phyloP scores from a whole-genome alignment of 2,888 invertebrate genomes.

The Aproaerema taeniolella region DNA sequence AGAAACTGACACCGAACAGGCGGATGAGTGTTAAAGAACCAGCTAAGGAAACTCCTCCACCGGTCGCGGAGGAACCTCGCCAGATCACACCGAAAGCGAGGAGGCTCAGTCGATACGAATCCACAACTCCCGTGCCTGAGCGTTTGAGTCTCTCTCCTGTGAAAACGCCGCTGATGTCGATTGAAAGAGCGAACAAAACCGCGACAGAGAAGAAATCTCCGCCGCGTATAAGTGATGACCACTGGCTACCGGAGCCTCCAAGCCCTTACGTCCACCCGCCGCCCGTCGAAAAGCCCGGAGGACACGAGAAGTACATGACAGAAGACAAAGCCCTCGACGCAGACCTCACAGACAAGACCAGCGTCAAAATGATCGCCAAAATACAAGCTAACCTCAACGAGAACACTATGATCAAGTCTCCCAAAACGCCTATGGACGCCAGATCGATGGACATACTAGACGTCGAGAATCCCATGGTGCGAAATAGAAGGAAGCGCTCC shows the following conservation, averaged over 20 bases:
- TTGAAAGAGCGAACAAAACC: conserved; percentile 30
- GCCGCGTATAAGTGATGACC: conserved; percentile 36
- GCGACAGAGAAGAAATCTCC: conserved; percentile 43
- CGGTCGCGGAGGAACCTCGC: conserved; percentile 24
- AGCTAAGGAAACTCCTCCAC: conserved; percentile 28
- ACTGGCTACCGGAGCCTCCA: conserved; percentile 58
- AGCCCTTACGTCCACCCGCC: conserved; percentile 60
- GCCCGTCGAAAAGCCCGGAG: conserved; percentile 58
- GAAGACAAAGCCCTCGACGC: conserved; percentile 64
- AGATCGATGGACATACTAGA: conserved; percentile 57
- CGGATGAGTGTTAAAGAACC: conserved; percentile 26
- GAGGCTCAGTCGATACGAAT: conserved; percentile 28
- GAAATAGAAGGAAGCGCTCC: conserved; percentile 49
- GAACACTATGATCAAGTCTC: conserved; percentile 72
- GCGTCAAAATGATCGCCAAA: conserved; percentile 68
- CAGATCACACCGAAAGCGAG: conserved; percentile 28
- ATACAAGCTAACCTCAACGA: conserved; percentile 69
- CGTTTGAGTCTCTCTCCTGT: conserved; percentile 32
- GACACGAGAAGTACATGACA: conserved; percentile 66
- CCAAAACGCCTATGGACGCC: conserved; percentile 71
- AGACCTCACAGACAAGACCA: conserved; percentile 60
- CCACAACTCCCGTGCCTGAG: conserved; percentile 22
- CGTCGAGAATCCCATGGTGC: conserved; percentile 42
- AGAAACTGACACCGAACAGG: conserved; percentile 39
- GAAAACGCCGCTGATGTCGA: conserved; percentile 31